Percentiles rank a stretch among this genome's conserved stretches.
Evolutionary conservation across 2,113 vertebrate genomes (phyloP).

Genomic region (Carollia perspicillata): DNA sequence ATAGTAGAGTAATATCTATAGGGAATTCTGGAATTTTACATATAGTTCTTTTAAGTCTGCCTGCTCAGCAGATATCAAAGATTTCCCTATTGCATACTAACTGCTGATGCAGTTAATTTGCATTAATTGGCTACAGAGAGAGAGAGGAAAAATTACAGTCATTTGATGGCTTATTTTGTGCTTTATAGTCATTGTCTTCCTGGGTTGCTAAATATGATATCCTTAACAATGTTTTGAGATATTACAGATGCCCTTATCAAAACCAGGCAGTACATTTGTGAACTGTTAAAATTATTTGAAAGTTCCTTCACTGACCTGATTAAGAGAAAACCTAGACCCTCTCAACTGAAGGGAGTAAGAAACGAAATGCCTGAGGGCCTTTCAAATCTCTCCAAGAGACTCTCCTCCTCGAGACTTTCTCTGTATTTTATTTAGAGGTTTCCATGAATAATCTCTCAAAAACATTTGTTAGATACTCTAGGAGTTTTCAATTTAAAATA

Average conservation of each 20-base stretch:
- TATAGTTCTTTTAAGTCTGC: not conserved
- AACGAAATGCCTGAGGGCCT: not conserved
- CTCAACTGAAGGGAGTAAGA: not conserved
- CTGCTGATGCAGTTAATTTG: slow-evolving; percentile 63
- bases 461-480: not conserved
- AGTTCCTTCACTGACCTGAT: not conserved
- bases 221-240: slow-evolving; percentile 38
- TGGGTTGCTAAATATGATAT: slow-evolving; percentile 11
- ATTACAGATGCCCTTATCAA: not conserved
- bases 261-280: slow-evolving; percentile 33
- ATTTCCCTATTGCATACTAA: slow-evolving; percentile 54
- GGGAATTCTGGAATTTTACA: not conserved
- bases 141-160: slow-evolving; percentile 64
- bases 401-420: not conserved
- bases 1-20: not conserved
- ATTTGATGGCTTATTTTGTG: slow-evolving; percentile 41
- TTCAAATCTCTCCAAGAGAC: not conserved
- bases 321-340: not conserved
- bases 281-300: not conserved
- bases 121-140: slow-evolving; percentile 70
- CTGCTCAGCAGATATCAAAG: slow-evolving; percentile 50
- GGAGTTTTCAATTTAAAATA: not conserved
- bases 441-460: not conserved
- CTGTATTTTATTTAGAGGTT: not conserved
- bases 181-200: slow-evolving; percentile 62